A percentile compares a stretch with the other conserved stretches of the same genome.
Evolutionary conservation across 2,888 invertebrate genomes (phyloP).

Genomic region (Drosophila kambysellisi): DNA sequence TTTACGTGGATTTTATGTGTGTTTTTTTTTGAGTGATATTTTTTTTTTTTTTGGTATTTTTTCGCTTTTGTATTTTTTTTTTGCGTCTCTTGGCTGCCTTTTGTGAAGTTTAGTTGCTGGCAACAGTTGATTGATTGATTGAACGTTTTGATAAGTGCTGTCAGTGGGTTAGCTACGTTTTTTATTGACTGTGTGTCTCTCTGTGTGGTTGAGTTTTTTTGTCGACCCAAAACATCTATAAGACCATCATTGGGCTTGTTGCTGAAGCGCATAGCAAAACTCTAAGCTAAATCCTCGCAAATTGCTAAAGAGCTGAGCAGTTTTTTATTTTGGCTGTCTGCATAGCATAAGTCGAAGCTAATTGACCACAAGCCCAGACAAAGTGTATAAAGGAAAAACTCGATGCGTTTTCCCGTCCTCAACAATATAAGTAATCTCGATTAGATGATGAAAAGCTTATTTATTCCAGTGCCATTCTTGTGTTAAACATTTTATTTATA

Average conservation of each 20-base stretch:
- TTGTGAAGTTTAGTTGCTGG: slow-evolving; percentile 67
- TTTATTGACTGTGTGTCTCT: slow-evolving; percentile 45
- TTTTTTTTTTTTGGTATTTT: slow-evolving; percentile 31
- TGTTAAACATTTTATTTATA: background rate
- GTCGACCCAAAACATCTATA: slow-evolving; percentile 14
- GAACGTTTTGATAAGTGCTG: slow-evolving; percentile 76
- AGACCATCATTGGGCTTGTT: slow-evolving; percentile 3
- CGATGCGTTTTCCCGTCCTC: background rate
- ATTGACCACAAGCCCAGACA: slow-evolving; percentile 45
- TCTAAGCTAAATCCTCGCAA: slow-evolving; percentile 27
- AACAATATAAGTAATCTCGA: slow-evolving; percentile 5
- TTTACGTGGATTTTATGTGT: slow-evolving; percentile 58
- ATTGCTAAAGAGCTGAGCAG: slow-evolving; percentile 16
- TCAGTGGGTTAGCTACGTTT: slow-evolving; percentile 69
- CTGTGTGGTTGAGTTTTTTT: slow-evolving; percentile 34
- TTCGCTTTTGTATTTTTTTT: background rate
- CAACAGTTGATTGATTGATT: slow-evolving; percentile 79
- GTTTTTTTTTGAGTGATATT: slow-evolving; percentile 57
- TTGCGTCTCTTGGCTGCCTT: slow-evolving; percentile 37
- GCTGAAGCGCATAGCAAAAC: slow-evolving; percentile 21
- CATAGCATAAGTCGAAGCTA: slow-evolving; percentile 31
- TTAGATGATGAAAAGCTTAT: background rate
- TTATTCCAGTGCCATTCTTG: background rate
- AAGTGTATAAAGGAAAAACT: background rate
- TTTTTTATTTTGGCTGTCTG: background rate